Conservation (phyloP, 2,797 vertebrate genomes). For the Squalus acanthias region DNA sequence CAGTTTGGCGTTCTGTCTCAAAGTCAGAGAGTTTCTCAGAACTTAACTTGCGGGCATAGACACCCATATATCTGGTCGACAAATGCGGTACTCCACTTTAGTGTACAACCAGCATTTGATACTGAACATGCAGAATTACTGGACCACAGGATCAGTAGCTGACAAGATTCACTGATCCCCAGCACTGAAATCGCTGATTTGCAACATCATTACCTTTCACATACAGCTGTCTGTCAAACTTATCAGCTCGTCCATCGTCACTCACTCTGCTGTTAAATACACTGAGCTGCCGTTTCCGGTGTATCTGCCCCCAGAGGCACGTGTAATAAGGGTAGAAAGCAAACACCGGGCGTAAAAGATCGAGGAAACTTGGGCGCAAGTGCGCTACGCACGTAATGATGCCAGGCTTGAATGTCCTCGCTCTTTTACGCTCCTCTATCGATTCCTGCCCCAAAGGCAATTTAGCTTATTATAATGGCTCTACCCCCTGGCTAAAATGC, state of each 20-base stretch:
- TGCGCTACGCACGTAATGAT: too few relatives aligned
- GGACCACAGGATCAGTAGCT: not conserved
- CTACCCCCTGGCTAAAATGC: too few relatives aligned
- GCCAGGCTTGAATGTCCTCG: too few relatives aligned
- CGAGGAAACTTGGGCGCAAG: not conserved
- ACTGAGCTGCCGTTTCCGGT: not conserved
- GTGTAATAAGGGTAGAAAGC: too few relatives aligned
- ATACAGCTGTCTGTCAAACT: not conserved
- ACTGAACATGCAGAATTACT: not conserved
- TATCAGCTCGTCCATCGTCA: not conserved
- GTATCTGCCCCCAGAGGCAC: not conserved
- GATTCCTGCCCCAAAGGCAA: too few relatives aligned
- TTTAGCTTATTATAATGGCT: too few relatives aligned
- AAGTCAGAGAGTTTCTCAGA: not conserved
- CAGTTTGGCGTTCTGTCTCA: not conserved
- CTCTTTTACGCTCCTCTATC: too few relatives aligned
- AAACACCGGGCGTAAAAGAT: not conserved
- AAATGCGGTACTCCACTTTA: not conserved
- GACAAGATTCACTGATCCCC: not conserved
- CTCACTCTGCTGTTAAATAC: not conserved
- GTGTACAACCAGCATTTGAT: not conserved
- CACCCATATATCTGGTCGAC: not conserved
- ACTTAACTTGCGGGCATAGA: not conserved
- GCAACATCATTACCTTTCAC: not conserved
- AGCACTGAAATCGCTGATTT: not conserved